phyloP scores from a whole-genome alignment of 2,797 vertebrate genomes.

The Zalophus californianus region DNA sequence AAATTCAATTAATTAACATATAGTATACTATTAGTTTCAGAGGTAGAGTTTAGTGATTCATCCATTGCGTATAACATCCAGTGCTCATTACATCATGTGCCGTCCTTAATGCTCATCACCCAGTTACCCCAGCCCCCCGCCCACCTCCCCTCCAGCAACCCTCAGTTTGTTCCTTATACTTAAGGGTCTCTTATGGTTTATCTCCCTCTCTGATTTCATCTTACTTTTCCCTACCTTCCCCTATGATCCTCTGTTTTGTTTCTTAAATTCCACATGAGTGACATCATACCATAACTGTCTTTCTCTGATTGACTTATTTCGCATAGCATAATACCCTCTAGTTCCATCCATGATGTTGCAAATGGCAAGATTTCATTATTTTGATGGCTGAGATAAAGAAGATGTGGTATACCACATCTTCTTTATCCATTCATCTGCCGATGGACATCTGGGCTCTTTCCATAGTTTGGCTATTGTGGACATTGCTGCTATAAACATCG shows the following conservation, averaged over 20 bases:
- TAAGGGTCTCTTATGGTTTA: neutral
- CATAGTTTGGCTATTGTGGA: neutral
- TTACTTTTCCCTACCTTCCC: neutral
- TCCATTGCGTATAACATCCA: neutral
- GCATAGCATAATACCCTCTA: too few species aligned
- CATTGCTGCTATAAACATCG: neutral
- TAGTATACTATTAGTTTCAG: neutral
- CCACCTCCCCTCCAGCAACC: neutral
- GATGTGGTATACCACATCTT: neutral
- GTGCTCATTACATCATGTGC: neutral
- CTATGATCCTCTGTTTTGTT: neutral
- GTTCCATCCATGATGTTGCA: neutral
- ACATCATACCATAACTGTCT: too few species aligned
- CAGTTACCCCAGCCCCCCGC: neutral
- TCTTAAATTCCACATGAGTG: too few species aligned
- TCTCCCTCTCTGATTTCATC: neutral
- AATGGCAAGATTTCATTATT: neutral
- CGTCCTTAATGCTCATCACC: neutral
- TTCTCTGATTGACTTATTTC: too few species aligned
- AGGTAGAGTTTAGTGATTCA: neutral
- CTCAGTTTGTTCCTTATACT: too few species aligned
- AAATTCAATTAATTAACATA: neutral
- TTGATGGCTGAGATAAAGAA: too few species aligned
- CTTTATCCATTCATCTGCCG: neutral
- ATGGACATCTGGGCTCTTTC: neutral